These are phyloP conservation scores for Dreissena rostriformis DNA, from an alignment of 1,140 invertebrate genomes.

Conservation along the genomic window DNA sequence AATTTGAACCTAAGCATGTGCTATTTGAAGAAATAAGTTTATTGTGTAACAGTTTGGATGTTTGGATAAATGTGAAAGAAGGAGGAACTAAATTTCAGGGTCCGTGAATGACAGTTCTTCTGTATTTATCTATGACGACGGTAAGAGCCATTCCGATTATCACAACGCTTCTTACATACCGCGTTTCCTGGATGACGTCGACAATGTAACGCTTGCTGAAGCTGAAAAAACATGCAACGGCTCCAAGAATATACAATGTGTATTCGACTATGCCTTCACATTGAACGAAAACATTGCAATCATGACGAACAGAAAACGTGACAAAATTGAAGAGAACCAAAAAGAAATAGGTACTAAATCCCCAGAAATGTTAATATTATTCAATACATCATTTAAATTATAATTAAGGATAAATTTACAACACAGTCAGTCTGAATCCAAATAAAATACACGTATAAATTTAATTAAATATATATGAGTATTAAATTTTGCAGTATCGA, in stretches of 20 bases:
- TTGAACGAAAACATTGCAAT: not conserved
- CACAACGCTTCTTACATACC: conserved; percentile 19
- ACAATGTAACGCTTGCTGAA: not conserved
- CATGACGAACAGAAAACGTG: not conserved
- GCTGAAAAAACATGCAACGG: not conserved
- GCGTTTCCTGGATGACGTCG: not conserved
- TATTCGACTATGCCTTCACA: not conserved
- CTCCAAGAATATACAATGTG: not conserved
- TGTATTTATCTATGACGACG: not conserved
- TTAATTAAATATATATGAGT: no score
- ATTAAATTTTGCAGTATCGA: no score
- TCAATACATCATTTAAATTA: no score
- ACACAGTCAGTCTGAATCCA: no score
- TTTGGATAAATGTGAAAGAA: not conserved
- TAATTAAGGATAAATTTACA: no score
- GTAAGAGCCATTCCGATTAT: not conserved
- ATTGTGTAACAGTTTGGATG: no score
- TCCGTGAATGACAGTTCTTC: not conserved
- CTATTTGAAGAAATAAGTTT: no score
- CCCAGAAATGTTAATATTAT: not conserved
- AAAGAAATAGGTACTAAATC: not conserved
- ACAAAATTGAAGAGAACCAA: not conserved
- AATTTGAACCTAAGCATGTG: no score
- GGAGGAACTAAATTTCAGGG: not conserved
- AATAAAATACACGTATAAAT: no score